Percentiles rank a stretch among this genome's conserved stretches.
Evolutionary conservation across 2,113 vertebrate species (phyloP).

Genomic region (Crotalus tigris): DNA sequence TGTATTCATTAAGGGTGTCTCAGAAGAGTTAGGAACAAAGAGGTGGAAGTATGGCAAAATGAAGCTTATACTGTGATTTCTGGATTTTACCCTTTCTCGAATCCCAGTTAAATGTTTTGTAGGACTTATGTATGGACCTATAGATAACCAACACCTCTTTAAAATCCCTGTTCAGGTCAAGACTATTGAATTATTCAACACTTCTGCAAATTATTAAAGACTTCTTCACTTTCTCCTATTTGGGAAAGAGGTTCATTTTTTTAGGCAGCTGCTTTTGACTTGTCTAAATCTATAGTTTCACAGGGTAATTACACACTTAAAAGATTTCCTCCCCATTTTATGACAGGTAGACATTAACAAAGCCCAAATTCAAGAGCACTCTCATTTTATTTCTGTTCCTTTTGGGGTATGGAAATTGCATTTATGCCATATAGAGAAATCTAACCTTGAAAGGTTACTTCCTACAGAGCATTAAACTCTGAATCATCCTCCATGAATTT

Average conservation of each 20-base stretch:
- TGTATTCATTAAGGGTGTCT: neutral
- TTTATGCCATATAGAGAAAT: neutral
- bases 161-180: conserved; percentile 1
- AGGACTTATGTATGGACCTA: conserved; percentile 18
- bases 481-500: conserved; percentile 16
- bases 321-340: neutral
- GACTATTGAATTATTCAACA: conserved; percentile 52
- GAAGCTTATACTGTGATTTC: neutral
- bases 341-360: neutral
- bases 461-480: neutral
- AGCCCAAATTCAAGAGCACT: neutral
- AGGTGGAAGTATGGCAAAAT: neutral
- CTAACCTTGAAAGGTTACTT: conserved; percentile 1
- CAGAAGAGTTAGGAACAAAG: neutral
- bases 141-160: conserved; percentile 26
- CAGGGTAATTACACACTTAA: conserved; percentile 13
- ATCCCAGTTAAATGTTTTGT: neutral
- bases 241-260: neutral
- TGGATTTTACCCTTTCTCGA: neutral
- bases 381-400: neutral
- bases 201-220: conserved; percentile 42
- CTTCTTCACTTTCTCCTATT: conserved; percentile 20
- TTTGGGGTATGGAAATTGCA: neutral
- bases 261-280: neutral
- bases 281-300: neutral